phyloP scores from a whole-genome alignment of 2,888 invertebrate species.

The Agonopterix heracliana region DNA sequence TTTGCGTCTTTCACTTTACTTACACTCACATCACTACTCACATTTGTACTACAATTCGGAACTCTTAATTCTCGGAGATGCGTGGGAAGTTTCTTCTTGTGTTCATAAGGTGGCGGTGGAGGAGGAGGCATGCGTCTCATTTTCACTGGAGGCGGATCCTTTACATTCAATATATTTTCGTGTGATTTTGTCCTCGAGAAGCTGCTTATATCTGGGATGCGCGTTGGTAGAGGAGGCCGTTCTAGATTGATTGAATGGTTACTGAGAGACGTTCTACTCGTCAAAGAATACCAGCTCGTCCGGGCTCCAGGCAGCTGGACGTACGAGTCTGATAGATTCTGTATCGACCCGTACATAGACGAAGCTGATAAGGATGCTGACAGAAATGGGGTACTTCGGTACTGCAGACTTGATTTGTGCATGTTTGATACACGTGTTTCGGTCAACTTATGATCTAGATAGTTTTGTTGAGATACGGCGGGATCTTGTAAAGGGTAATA shows the following conservation, averaged over 20 bases:
- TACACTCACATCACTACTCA: slow-evolving; percentile 44
- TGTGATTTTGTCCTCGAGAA: slow-evolving; percentile 86
- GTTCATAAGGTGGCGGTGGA: slow-evolving; percentile 71
- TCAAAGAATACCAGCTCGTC: slow-evolving; percentile 79
- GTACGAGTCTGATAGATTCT: slow-evolving; percentile 86
- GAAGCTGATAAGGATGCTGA: slow-evolving; percentile 80
- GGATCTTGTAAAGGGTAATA: slow-evolving; percentile 94
- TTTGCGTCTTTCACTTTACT: slow-evolving; percentile 59
- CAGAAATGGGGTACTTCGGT: slow-evolving; percentile 88
- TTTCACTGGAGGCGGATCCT: slow-evolving; percentile 68
- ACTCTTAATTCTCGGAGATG: slow-evolving; percentile 51
- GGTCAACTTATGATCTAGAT: slow-evolving; percentile 90
- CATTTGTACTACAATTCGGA: slow-evolving; percentile 31
- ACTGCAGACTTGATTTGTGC: slow-evolving; percentile 84
- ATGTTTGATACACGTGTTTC: slow-evolving; percentile 79
- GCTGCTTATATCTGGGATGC: slow-evolving; percentile 64
- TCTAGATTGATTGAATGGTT: slow-evolving; percentile 80
- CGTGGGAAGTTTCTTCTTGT: slow-evolving; percentile 75
- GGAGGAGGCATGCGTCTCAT: slow-evolving; percentile 75
- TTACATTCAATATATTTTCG: slow-evolving; percentile 84
- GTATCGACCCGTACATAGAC: slow-evolving; percentile 86
- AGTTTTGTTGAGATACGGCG: slow-evolving; percentile 92
- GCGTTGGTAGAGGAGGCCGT: slow-evolving; percentile 78
- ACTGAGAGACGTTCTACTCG: slow-evolving; percentile 75
- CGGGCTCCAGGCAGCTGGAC: slow-evolving; percentile 80